Evolutionary conservation across 2,797 vertebrate genomes (phyloP), one percentile per base, ranked within the genome.

Genomic region (Periophthalmus magnuspinnatus): DNA sequence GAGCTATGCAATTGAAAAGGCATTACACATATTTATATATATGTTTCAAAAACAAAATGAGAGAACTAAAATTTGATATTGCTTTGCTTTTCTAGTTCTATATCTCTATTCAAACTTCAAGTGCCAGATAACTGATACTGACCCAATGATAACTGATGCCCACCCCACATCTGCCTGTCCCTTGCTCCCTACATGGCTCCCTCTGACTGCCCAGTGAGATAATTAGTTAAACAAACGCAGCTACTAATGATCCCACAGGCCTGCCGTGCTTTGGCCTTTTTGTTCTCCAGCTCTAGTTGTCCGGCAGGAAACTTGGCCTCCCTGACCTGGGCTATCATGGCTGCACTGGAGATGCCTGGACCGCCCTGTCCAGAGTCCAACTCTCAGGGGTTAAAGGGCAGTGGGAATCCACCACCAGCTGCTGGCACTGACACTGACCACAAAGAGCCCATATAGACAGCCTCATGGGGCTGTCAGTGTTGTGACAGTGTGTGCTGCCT

Each of bases 191-290:
- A 93, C 93, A 92, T 92, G 90, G 84, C 88, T 93, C 91, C 93
- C 89, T 88, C 91, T 94, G 93, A 95, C 94, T 95, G 94, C 97
- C 94, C 95, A 94, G 94, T 94, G 94, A 94, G 91, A 91, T 98
- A 98, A 98, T 98, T 94, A 93, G 95, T 98, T 97, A 94, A 96
- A 95, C 96, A 99, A 99, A 99, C 95, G 92, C 91, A 94, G 93
- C 89, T 84, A 88, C 93, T 96, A 94, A 92, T 93, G 93, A 94
- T 93, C 91, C 93, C 94, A 89, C 89, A 82, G 95, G 91, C 93
- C 90, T 90, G 92, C 93, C 65, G 78, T 88, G 92, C 91, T 93
- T 85, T 90, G 83, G 90, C 89, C 90, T 63, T 88, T 96, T 98
- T 97, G 96, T 98, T 96, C 84, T 58, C 69, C 4, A 82, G 88